Percentiles rank a stretch among this genome's conserved stretches.
phyloP scores from a whole-genome alignment of 2,113 vertebrate species.

The Tetrax tetrax region DNA sequence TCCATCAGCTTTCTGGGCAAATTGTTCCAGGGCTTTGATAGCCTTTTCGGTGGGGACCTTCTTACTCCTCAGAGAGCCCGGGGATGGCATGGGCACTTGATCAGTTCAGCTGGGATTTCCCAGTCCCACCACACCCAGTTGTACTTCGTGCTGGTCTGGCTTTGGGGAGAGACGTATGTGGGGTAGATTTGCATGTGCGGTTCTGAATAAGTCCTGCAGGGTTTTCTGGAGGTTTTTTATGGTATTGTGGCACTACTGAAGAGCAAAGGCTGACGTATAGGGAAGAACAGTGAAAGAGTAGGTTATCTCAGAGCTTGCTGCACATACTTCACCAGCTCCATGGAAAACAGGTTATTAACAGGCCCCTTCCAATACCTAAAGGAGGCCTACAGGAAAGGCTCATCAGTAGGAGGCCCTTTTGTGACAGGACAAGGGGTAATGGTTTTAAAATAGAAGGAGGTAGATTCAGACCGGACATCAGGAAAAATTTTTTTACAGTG shows the following conservation, averaged over 20 bases:
- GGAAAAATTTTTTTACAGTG: too few species aligned
- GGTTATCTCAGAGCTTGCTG: not conserved
- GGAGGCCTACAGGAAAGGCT: too few species aligned
- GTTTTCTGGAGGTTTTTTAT: not conserved
- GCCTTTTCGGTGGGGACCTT: not conserved
- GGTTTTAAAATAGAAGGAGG: too few species aligned
- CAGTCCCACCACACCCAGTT: not conserved
- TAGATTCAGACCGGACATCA: too few species aligned
- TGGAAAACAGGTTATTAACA: not conserved
- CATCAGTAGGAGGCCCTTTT: too few species aligned
- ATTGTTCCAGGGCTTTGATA: not conserved
- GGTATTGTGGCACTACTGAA: not conserved
- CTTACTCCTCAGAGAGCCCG: not conserved
- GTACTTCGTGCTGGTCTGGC: not conserved
- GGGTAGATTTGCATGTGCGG: accelerated
- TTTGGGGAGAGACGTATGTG: not conserved
- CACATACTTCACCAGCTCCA: not conserved
- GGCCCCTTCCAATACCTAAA: too few species aligned
- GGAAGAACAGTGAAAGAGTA: not conserved
- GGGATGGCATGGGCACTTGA: accelerated
- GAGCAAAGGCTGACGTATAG: not conserved
- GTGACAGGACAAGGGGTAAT: too few species aligned
- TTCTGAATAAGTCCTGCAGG: not conserved
- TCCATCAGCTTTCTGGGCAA: not conserved
- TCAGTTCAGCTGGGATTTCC: not conserved